A percentile compares a stretch with the other conserved stretches of the same genome.
Conservation (phyloP, 1,140 invertebrate species). For the Drosophila miranda region DNA sequence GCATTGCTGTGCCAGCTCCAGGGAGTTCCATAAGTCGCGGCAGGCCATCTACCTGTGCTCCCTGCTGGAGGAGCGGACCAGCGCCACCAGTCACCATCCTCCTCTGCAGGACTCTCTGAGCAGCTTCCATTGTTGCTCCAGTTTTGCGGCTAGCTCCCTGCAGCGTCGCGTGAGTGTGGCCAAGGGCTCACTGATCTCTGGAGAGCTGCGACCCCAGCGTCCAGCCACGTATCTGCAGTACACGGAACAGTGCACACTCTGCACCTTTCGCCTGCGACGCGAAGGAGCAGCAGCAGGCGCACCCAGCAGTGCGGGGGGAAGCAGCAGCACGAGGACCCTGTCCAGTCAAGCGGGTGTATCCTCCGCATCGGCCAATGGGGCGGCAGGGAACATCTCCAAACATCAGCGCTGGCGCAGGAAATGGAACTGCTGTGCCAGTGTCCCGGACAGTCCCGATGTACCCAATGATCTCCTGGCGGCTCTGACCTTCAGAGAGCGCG, state of each 20-base stretch:
- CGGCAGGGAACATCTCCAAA: conserved; percentile 75
- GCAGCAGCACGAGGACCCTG: conserved; percentile 59
- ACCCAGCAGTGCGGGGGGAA: conserved; percentile 42
- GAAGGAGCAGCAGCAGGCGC: conserved; percentile 26
- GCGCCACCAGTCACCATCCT: conserved; percentile 39
- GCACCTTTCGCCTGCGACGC: conserved; percentile 72
- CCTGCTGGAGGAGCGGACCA: conserved; percentile 63
- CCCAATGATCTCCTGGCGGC: conserved; percentile 78
- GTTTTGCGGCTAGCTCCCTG: conserved; percentile 62
- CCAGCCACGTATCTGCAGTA: conserved; percentile 72
- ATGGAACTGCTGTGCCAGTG: conserved; percentile 84
- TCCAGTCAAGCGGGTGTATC: conserved; percentile 57
- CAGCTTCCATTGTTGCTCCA: conserved; percentile 79
- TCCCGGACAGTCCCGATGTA: conserved; percentile 84
- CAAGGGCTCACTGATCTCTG: conserved; percentile 57
- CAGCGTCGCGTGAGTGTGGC: conserved; percentile 70
- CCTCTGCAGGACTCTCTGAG: conserved; percentile 37
- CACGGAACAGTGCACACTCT: conserved; percentile 78
- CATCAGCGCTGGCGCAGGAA: conserved; percentile 82
- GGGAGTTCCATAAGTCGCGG: conserved; percentile 69
- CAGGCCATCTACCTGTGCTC: conserved; percentile 79
- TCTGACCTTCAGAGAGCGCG: conserved; percentile 56
- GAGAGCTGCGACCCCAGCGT: conserved; percentile 35
- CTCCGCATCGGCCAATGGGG: conserved; percentile 33
- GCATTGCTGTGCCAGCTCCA: conserved; percentile 76